Evolutionary conservation across 2,113 vertebrate genomes (phyloP).

Genomic region (Cricetomys ansorgei): DNA sequence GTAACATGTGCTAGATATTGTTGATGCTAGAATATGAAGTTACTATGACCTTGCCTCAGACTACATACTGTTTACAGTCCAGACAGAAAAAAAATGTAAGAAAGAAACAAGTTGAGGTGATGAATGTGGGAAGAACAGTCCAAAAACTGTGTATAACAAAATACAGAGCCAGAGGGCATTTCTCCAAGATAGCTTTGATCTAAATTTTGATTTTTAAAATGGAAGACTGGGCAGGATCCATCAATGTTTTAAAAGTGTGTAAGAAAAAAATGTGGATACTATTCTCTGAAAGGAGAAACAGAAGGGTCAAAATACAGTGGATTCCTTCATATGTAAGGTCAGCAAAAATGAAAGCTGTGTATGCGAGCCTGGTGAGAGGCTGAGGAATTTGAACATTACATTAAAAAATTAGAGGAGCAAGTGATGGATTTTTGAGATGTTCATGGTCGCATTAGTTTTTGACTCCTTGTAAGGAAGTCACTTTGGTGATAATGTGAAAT

Average conservation of each 20-base stretch:
- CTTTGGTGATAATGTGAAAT: neutral
- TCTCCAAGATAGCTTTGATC: neutral
- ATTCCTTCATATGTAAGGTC: neutral
- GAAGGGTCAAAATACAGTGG: neutral
- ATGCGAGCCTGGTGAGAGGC: neutral
- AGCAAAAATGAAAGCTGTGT: neutral
- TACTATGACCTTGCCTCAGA: neutral
- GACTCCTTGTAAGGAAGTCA: neutral
- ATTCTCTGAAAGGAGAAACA: neutral
- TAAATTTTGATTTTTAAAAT: conserved; percentile 3
- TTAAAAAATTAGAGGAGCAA: neutral
- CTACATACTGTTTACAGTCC: neutral
- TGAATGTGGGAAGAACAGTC: neutral
- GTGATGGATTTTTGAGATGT: neutral
- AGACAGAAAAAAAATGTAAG: neutral
- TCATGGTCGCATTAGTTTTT: neutral
- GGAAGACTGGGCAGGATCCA: neutral
- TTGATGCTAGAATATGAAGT: conserved; percentile 13
- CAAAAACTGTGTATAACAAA: neutral
- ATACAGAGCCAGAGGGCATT: neutral
- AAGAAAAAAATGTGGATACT: neutral
- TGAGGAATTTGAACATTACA: neutral
- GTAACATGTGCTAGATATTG: neutral
- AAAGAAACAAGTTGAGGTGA: neutral
- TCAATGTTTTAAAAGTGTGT: neutral